Evolutionary conservation across 1,140 invertebrate species (phyloP).

Genomic region (Oreohelix idahoensis): DNA sequence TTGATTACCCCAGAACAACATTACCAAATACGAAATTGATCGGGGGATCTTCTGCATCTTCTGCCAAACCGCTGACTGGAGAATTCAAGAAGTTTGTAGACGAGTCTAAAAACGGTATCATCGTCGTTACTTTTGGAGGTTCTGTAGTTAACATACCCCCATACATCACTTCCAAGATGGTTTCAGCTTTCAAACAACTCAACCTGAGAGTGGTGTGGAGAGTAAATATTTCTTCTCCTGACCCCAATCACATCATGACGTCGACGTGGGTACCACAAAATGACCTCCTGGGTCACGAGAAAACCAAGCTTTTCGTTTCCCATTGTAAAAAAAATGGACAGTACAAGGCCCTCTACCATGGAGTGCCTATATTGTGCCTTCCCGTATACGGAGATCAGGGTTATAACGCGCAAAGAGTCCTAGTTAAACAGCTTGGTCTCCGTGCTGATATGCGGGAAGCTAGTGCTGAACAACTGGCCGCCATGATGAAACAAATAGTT

Average conservation of each 20-base stretch:
- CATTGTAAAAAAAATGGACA: conserved; percentile 62
- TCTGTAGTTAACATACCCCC: conserved; percentile 21
- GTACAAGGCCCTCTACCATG: too few relatives aligned
- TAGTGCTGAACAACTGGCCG: too few relatives aligned
- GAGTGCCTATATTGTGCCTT: too few relatives aligned
- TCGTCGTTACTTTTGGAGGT: conserved; percentile 50
- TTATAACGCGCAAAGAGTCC: too few relatives aligned
- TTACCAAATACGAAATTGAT: conserved; percentile 52
- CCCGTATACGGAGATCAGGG: too few relatives aligned
- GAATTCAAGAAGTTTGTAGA: conserved; percentile 40
- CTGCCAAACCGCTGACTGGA: conserved; percentile 31
- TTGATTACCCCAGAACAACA: conserved; percentile 49
- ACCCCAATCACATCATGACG: conserved; percentile 20
- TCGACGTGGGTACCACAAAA: conserved; percentile 46
- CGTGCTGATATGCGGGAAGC: too few relatives aligned
- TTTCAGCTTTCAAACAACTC: conserved; percentile 35
- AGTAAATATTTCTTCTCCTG: conserved; percentile 8
- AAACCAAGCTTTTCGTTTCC: conserved; percentile 55
- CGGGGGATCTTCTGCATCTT: conserved; percentile 48
- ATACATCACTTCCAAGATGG: conserved; percentile 37
- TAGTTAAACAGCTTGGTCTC: too few relatives aligned
- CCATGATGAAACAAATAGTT: too few relatives aligned
- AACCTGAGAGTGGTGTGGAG: conserved; percentile 35
- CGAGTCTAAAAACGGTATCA: conserved; percentile 33
- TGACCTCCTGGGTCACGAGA: conserved; percentile 41